Evolutionary conservation across 2,888 invertebrate species (phyloP), one percentile per base, ranked within the genome.

Genomic region (Penaeus monodon): DNA sequence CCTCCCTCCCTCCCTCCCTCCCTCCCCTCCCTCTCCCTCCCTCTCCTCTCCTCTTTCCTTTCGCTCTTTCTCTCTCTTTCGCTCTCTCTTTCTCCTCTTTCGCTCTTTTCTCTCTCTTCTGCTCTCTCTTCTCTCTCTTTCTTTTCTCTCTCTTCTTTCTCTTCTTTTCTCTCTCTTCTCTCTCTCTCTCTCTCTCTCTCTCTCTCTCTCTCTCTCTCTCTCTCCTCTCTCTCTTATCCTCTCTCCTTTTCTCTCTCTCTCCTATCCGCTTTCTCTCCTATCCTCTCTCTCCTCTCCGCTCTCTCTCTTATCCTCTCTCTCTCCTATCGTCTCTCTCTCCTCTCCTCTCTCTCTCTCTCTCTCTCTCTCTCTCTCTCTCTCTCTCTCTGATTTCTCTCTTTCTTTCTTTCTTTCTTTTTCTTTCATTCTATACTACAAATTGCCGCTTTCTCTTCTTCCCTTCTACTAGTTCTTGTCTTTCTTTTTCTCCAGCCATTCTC

Each of bases 321-420:
- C 29, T 7, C 7, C 17, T 17, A 1, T 17, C 17, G 1, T 7
- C 10, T 6, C 10, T 29, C n/a, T 68, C 29, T 68, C 29, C 7
- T 10, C 7, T 10, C 7, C 29, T 68, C 68, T 29, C 68, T 29
- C 68, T 68, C 68, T 68, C 68, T 29, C 68, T 29, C n/a, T 29
- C 68, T 29, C 29, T 68, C 68, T 29, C n/a, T 27, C 68, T n/a
- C 68, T 68, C 68, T 68, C 68, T 29, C 68, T 68, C 68, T 68
- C 29, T 29, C 68, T 29, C 68, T 68, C 29, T 68, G n/a, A n/a
- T n/a, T 24, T 29, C 68, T 29, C 68, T 68, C 29, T 29, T 7
- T 29, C 68, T 29, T 14, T 29, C 29, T 29, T 29, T 17, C 68
- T 17, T 68, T 17, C 68, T 29, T 17, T 17, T 10, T 29, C 7